Evolutionary conservation across 2,888 invertebrate species (phyloP).

Genomic region (Temnothorax rugatulus): DNA sequence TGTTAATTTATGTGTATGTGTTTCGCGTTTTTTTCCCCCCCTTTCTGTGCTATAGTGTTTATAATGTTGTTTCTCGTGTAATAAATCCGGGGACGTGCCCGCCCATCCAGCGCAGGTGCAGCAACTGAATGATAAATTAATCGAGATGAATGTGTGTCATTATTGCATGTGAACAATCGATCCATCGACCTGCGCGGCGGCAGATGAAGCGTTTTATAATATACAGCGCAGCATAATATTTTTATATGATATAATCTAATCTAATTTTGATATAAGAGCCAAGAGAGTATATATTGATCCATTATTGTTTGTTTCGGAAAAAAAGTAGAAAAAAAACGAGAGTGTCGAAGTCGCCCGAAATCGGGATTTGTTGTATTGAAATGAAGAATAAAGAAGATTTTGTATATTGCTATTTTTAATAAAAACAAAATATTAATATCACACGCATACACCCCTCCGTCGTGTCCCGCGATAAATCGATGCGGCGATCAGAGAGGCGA

Average conservation of each 20-base stretch:
- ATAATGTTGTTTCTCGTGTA: slow-evolving; percentile 37
- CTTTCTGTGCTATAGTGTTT: slow-evolving; percentile 40
- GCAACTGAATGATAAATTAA: slow-evolving; percentile 67
- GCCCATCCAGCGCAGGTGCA: slow-evolving; percentile 76
- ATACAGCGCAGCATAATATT: slow-evolving; percentile 83
- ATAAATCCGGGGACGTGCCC: slow-evolving; percentile 76
- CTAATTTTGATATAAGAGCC: slow-evolving; percentile 79
- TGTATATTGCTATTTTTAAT: slow-evolving; percentile 84
- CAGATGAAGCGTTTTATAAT: slow-evolving; percentile 80
- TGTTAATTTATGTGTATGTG: slow-evolving; percentile 63
- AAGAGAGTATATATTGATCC: slow-evolving; percentile 76
- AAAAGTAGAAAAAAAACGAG: slow-evolving; percentile 67
- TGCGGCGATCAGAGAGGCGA: not conserved
- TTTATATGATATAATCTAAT: slow-evolving; percentile 81
- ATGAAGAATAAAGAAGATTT: slow-evolving; percentile 81
- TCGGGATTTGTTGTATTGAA: slow-evolving; percentile 79
- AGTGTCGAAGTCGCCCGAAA: slow-evolving; percentile 59
- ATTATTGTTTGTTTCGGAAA: slow-evolving; percentile 75
- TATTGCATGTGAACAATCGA: slow-evolving; percentile 63
- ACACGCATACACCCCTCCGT: no score
- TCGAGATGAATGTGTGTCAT: slow-evolving; percentile 68
- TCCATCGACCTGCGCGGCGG: slow-evolving; percentile 41
- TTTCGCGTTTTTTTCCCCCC: slow-evolving; percentile 31
- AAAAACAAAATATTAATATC: slow-evolving; percentile 72
- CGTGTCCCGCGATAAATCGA: not conserved